Evolutionary conservation across 2,888 invertebrate species (phyloP), one percentile per base, ranked within the genome.

Genomic region (Marronus borbonicus): DNA sequence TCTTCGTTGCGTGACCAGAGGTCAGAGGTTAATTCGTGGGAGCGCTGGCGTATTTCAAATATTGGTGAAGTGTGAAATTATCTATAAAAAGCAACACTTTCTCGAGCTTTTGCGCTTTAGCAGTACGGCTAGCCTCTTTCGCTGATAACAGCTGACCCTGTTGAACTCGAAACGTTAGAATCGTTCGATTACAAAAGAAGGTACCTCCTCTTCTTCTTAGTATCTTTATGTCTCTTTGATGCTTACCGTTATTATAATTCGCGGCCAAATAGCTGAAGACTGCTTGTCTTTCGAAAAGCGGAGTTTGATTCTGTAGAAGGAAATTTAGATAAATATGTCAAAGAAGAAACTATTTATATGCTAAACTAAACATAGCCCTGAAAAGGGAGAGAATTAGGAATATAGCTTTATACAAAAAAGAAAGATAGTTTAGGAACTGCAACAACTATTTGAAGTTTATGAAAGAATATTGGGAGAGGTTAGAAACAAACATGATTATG

Each of bases 1-100:
- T 28, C 62, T 68, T 39, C 72, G 66, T 39, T 68, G 62, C 70
- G 20, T 24, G 50, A 20, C 39, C 17, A 65, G 39, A 58, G 76
- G 80, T 80, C 80, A 65, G 14, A 79, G 80, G 80, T 80, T 80
- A 79, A 75, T 77, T 77, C 80, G 79, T 80, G 80, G 69, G 80
- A 76, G 72, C 72, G 64, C 72, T 64, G 64, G 58, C 52, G 72
- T 68, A 69, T 74, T 78, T 74, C 62, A 76, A 76, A 74, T 78
- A 76, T 69, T 79, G 68, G 62, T 62, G 64, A 76, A 70, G 60
- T 76, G 76, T 64, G 64, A 70, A 76, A 76, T 76, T 76, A 66
- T 58, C 28, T 55, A 49, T 44, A 66, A 76, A 76, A 76, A 68
- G 65, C 66, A n/a, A 36, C 64, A 50, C 31, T 75, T 75, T 75